phyloP scores from a whole-genome alignment of 2,888 invertebrate genomes.

The Hymenopus coronatus region DNA sequence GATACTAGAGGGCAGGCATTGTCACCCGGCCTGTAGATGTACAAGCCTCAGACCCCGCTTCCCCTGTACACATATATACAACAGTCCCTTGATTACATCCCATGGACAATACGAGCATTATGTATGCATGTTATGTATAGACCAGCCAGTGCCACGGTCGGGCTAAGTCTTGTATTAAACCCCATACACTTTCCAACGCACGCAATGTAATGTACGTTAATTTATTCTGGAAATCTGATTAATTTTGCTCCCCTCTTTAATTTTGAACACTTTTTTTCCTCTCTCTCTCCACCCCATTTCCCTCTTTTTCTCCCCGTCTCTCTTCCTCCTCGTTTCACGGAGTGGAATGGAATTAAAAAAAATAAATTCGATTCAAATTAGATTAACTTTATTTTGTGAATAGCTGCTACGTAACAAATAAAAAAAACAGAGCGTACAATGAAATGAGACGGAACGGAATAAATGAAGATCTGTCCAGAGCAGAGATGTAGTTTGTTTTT shows the following conservation, averaged over 20 bases:
- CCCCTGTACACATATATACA: neutral
- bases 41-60: neutral
- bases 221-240: constrained; percentile 31
- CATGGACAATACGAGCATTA: constrained; percentile 19
- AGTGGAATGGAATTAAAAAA: constrained; percentile 19
- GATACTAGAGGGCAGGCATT: neutral
- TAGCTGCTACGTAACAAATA: constrained; percentile 1
- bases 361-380: constrained; percentile 27
- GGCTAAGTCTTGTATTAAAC: constrained; percentile 22
- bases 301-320: neutral
- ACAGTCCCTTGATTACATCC: constrained; percentile 18
- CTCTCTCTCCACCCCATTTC: neutral
- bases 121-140: constrained; percentile 23
- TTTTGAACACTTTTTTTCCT: constrained; percentile 4
- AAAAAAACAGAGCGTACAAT: constrained; percentile 5
- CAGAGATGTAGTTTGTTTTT: constrained; percentile 14
- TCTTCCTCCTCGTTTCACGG: constrained; percentile 12
- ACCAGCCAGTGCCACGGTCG: neutral
- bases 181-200: constrained; percentile 13
- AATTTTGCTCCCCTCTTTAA: constrained; percentile 25
- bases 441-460: constrained; percentile 18
- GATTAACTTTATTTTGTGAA: constrained; percentile 24
- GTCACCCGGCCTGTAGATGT: neutral
- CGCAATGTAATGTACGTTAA: constrained; percentile 23
- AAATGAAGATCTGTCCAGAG: constrained; percentile 17